Percentiles rank a stretch among this genome's conserved stretches.
phyloP scores from a whole-genome alignment of 2,797 vertebrate genomes.

The Sylvia borin region DNA sequence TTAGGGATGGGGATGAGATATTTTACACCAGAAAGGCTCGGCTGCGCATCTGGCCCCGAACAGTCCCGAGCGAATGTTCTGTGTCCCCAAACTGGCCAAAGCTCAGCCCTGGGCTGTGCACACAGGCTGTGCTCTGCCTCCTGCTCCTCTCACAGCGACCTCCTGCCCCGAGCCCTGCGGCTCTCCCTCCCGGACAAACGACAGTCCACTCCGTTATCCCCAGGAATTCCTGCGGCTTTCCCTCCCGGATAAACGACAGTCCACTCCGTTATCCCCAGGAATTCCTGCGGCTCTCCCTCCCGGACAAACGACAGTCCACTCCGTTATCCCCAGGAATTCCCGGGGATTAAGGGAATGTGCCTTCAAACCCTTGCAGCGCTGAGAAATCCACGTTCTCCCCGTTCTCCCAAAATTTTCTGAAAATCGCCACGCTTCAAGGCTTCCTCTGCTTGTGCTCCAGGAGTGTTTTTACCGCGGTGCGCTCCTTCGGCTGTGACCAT shows the following conservation, averaged over 20 bases:
- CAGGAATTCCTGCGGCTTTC: too few species aligned
- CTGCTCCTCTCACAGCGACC: conserved; percentile 24
- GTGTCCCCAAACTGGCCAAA: not conserved
- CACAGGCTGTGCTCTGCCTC: not conserved
- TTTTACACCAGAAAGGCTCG: too few species aligned
- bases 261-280: too few species aligned
- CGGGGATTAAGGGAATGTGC: not conserved
- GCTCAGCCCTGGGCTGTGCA: not conserved
- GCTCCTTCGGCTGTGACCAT: conserved; percentile 79
- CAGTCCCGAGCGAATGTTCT: too few species aligned
- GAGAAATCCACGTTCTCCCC: not conserved
- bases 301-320: too few species aligned
- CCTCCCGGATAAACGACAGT: too few species aligned
- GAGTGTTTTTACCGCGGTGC: conserved; percentile 74
- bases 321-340: too few species aligned
- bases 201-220: too few species aligned
- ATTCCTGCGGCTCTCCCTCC: too few species aligned
- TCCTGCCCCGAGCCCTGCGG: not conserved
- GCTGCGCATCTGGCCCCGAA: too few species aligned
- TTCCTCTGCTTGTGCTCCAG: not conserved
- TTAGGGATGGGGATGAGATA: too few species aligned
- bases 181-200: too few species aligned
- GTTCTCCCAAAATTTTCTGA: not conserved
- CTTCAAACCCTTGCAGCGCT: not conserved
- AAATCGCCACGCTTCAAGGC: not conserved